Percentiles rank a stretch among this genome's conserved stretches.
These are phyloP conservation scores for Papilio aristodemus DNA, from an alignment of 1,140 invertebrate species.

Conservation along the genomic window DNA sequence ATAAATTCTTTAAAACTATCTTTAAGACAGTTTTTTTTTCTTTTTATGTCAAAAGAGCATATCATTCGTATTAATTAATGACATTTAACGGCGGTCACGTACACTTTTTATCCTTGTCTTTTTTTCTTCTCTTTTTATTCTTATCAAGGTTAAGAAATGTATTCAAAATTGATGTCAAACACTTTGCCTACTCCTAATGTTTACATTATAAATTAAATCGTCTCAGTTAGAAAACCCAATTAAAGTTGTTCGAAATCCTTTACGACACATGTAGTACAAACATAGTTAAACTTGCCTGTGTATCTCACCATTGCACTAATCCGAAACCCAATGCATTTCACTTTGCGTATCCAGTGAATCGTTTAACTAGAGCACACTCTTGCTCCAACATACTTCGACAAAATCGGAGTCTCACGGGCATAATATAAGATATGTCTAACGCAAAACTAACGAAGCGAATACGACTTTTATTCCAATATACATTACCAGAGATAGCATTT, in stretches of 20 bases:
- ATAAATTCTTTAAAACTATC: too few species aligned
- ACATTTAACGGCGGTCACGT: too few species aligned
- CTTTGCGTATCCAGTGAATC: constrained; percentile 28
- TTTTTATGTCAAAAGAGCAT: too few species aligned
- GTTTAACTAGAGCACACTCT: constrained; percentile 24
- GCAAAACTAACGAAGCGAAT: not conserved
- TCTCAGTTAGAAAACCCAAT: constrained; percentile 1
- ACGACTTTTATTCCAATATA: too few species aligned
- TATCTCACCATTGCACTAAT: constrained; percentile 24
- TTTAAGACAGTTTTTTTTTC: too few species aligned
- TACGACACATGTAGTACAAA: constrained; percentile 24
- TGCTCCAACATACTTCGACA: constrained; percentile 2
- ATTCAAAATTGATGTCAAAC: too few species aligned
- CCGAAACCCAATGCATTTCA: constrained; percentile 28
- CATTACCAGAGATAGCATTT: too few species aligned
- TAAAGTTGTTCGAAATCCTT: constrained; percentile 11
- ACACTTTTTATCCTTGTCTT: too few species aligned
- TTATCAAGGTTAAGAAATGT: too few species aligned
- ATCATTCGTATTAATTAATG: too few species aligned
- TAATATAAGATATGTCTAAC: not conserved
- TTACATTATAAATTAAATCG: not conserved
- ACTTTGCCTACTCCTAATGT: too few species aligned
- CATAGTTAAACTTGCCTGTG: constrained; percentile 24
- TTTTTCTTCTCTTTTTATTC: too few species aligned
- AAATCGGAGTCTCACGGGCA: not conserved